These are phyloP conservation scores for Ascidia mentula DNA, from an alignment of 23 tunicate genomes.

Conservation along the genomic window DNA sequence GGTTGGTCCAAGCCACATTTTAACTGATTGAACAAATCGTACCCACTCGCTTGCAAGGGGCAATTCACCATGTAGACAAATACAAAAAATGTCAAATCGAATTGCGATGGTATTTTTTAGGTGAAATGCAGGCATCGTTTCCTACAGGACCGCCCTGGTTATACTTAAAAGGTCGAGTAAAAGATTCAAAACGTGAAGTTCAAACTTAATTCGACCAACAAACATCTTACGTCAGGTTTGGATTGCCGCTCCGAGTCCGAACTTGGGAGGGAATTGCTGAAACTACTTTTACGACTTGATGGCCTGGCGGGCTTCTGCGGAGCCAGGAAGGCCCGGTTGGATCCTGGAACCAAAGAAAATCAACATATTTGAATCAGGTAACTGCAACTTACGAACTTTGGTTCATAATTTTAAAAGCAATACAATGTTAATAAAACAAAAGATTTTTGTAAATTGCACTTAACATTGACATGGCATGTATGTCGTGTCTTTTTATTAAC, in stretches of 20 bases:
- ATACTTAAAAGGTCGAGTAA: too few relatives aligned
- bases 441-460: background rate
- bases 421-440: background rate
- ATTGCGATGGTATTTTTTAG: too few relatives aligned
- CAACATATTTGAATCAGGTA: background rate
- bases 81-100: too few relatives aligned
- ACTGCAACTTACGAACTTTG: background rate
- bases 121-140: too few relatives aligned
- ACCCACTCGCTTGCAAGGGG: too few relatives aligned
- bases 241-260: constrained; percentile 46
- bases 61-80: too few relatives aligned
- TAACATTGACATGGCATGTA: background rate
- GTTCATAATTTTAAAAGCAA: background rate
- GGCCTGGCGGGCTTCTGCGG: constrained; percentile 30
- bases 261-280: constrained; percentile 47
- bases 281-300: constrained; percentile 57
- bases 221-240: constrained; percentile 16
- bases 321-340: constrained; percentile 22
- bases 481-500: background rate
- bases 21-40: too few relatives aligned
- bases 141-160: too few relatives aligned
- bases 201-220: too few relatives aligned
- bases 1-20: too few relatives aligned
- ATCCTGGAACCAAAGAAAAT: constrained; percentile 7
- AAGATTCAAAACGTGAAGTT: too few relatives aligned